These are phyloP conservation scores for Drosophila sp. DNA, from an alignment of 1,140 invertebrate genomes.

Conservation along the genomic window DNA sequence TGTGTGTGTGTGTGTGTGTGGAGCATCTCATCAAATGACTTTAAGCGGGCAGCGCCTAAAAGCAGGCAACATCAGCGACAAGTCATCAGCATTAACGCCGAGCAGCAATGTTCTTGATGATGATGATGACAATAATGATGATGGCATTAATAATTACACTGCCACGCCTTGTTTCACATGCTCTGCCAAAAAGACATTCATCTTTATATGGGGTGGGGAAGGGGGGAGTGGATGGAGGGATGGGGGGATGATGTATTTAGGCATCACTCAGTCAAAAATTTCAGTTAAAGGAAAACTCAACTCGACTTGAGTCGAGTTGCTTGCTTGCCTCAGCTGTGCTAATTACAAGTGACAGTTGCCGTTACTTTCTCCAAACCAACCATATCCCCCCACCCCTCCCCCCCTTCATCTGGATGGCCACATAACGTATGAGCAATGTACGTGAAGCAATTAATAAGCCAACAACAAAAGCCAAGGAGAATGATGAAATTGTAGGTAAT, in stretches of 20 bases:
- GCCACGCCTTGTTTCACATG: slow-evolving; percentile 38
- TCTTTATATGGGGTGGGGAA: slow-evolving; percentile 46
- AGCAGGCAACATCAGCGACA: slow-evolving; percentile 43
- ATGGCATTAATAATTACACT: slow-evolving; percentile 74
- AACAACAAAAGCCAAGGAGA: neutral
- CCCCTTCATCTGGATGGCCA: slow-evolving; percentile 17
- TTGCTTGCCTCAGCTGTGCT: slow-evolving; percentile 66
- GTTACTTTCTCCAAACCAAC: slow-evolving; percentile 43
- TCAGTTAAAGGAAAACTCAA: slow-evolving; percentile 60
- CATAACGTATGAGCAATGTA: slow-evolving; percentile 79
- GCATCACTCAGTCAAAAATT: slow-evolving; percentile 78
- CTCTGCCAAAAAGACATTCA: slow-evolving; percentile 70
- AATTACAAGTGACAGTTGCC: slow-evolving; percentile 77
- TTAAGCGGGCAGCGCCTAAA: slow-evolving; percentile 50
- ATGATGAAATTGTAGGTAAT: slow-evolving; percentile 10
- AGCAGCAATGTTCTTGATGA: neutral
- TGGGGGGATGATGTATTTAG: neutral
- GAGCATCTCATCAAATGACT: slow-evolving; percentile 24
- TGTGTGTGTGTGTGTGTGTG: slow-evolving; percentile 30
- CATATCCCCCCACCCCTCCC: slow-evolving; percentile 10
- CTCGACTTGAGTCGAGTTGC: slow-evolving; percentile 24
- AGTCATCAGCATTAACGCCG: slow-evolving; percentile 42
- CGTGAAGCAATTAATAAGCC: slow-evolving; percentile 75
- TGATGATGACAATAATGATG: slow-evolving; percentile 38
- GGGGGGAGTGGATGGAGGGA: neutral